These are phyloP conservation scores for Temnothorax rugatulus DNA, from an alignment of 2,888 invertebrate species.

Conservation along the genomic window DNA sequence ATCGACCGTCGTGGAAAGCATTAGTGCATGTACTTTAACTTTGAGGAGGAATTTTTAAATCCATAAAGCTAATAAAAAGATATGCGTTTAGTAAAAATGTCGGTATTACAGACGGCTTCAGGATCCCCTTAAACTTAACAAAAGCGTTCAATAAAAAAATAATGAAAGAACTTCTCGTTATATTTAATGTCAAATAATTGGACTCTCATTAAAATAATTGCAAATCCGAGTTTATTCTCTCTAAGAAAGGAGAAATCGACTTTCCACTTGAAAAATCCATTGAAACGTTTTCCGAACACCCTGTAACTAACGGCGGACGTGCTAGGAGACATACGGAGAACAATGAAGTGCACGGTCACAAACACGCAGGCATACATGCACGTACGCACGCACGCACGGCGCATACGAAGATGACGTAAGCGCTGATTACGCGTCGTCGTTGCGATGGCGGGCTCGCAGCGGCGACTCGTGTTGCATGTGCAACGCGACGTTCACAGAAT, in stretches of 20 bases:
- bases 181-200: background rate
- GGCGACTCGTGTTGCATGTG: conserved; percentile 67
- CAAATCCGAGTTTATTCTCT: background rate
- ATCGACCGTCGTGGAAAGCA: no score
- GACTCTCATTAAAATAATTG: background rate
- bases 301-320: conserved; percentile 23
- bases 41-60: no score
- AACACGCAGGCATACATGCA: conserved; percentile 44
- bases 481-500: conserved; percentile 70
- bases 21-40: no score
- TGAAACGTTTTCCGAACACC: conserved; percentile 3
- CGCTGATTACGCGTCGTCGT: conserved; percentile 75
- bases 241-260: background rate
- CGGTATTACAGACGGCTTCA: no score
- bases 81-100: no score
- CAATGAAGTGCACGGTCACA: conserved; percentile 63
- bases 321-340: conserved; percentile 57
- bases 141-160: background rate
- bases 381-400: conserved; percentile 55
- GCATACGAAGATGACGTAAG: conserved; percentile 75
- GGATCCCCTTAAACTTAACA: background rate
- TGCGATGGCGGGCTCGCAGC: conserved; percentile 64
- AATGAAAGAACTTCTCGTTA: background rate
- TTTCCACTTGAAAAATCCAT: background rate
- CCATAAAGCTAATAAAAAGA: no score